Evolutionary conservation across 2,113 vertebrate genomes (phyloP).

Genomic region (Oryzias melastigma): DNA sequence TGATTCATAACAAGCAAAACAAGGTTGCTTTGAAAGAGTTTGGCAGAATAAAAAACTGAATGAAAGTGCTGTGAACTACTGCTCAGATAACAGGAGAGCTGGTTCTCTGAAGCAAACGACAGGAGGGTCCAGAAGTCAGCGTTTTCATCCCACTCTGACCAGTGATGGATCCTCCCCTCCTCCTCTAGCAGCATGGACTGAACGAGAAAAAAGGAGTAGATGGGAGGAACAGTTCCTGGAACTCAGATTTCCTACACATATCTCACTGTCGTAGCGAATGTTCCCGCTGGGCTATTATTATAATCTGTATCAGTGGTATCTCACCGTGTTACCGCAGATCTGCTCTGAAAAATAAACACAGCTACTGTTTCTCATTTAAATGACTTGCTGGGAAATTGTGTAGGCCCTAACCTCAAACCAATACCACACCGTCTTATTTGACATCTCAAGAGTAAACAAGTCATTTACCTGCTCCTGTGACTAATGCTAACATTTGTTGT

Average conservation of each 20-base stretch:
- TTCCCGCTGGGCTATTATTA: neutral
- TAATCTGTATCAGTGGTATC: constrained; percentile 12
- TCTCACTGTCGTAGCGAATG: neutral
- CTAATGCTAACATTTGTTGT: constrained; percentile 36
- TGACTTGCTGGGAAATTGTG: constrained; percentile 66
- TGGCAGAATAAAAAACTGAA: too few relatives aligned
- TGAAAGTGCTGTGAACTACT: too few relatives aligned
- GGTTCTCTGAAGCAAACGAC: too few relatives aligned
- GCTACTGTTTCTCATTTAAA: constrained; percentile 55
- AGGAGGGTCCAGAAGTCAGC: too few relatives aligned
- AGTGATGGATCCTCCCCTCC: too few relatives aligned
- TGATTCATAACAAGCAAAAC: too few relatives aligned
- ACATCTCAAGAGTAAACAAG: constrained; percentile 49
- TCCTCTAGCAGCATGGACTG: too few relatives aligned
- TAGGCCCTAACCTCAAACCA: constrained; percentile 60
- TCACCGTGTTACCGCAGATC: neutral
- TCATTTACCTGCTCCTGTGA: constrained; percentile 59
- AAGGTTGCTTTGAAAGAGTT: too few relatives aligned
- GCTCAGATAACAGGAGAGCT: too few relatives aligned
- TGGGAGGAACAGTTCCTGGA: constrained; percentile 17
- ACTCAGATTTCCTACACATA: constrained; percentile 5
- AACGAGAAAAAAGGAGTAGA: neutral
- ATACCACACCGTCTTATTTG: constrained; percentile 52
- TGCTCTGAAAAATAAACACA: constrained; percentile 50
- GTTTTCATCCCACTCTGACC: too few relatives aligned